Percentiles rank a stretch among this genome's conserved stretches.
Evolutionary conservation across 2,888 invertebrate species (phyloP).

Genomic region (Lepidonotus clava): DNA sequence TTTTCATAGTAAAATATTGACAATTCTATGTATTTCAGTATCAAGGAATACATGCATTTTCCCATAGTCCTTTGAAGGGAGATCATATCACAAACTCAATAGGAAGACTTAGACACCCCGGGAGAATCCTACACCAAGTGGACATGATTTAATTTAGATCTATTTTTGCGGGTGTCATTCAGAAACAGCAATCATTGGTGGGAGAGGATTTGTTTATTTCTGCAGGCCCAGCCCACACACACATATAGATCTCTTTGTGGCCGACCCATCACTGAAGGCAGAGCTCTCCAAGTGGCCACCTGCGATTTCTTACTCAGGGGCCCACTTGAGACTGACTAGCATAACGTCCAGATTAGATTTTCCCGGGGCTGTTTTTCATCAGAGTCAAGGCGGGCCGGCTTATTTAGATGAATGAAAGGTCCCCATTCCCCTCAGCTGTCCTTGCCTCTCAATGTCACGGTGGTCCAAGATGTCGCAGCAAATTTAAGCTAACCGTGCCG

Average conservation of each 20-base stretch:
- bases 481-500: background rate
- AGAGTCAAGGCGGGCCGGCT: background rate
- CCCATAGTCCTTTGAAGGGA: too few relatives aligned
- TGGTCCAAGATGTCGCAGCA: background rate
- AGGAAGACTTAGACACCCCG: too few relatives aligned
- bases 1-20: too few relatives aligned
- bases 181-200: background rate
- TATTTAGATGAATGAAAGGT: background rate
- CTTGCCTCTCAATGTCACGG: background rate
- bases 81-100: too few relatives aligned
- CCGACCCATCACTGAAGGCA: background rate
- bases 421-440: slow-evolving; percentile 2
- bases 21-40: too few relatives aligned
- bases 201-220: background rate
- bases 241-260: background rate
- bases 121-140: background rate
- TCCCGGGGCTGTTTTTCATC: background rate
- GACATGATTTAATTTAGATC: background rate
- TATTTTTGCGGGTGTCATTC: background rate
- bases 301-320: background rate
- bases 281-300: too few relatives aligned
- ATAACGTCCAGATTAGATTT: background rate
- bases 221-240: background rate
- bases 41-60: too few relatives aligned
- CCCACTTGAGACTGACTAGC: background rate